A percentile compares a stretch with the other conserved stretches of the same genome.
Evolutionary conservation across 2,888 invertebrate species (phyloP).

Genomic region (Tuberolachnus salignus): DNA sequence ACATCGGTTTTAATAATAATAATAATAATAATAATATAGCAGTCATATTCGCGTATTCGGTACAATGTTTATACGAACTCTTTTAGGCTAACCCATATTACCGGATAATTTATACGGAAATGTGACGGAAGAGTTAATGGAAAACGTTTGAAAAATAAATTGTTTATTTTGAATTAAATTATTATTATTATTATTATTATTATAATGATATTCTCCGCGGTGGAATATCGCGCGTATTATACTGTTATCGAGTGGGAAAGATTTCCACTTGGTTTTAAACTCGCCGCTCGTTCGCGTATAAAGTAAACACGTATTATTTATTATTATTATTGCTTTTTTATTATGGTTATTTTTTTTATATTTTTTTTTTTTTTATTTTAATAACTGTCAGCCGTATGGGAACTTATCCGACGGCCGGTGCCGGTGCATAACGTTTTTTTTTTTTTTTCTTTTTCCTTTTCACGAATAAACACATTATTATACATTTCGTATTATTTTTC

Average conservation of each 20-base stretch:
- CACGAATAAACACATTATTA: too few relatives aligned
- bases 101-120: slow-evolving; percentile 12
- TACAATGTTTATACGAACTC: background rate
- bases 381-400: too few relatives aligned
- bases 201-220: too few relatives aligned
- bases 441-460: too few relatives aligned
- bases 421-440: background rate
- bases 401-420: background rate
- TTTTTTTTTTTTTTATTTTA: background rate
- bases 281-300: background rate
- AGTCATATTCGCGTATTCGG: background rate
- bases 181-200: too few relatives aligned
- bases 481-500: too few relatives aligned
- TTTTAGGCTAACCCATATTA: background rate
- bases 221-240: too few relatives aligned
- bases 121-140: background rate
- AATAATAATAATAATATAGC: background rate
- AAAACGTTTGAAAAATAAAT: slow-evolving; percentile 1
- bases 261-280: background rate
- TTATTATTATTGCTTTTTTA: too few relatives aligned
- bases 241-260: slow-evolving; percentile 26
- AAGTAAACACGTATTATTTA: background rate
- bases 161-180: slow-evolving; percentile 17
- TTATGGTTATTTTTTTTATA: background rate
- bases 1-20: background rate